Evolutionary conservation across 2,888 invertebrate genomes (phyloP), one percentile per base, ranked within the genome.

Genomic region (Pherbina coryleti): DNA sequence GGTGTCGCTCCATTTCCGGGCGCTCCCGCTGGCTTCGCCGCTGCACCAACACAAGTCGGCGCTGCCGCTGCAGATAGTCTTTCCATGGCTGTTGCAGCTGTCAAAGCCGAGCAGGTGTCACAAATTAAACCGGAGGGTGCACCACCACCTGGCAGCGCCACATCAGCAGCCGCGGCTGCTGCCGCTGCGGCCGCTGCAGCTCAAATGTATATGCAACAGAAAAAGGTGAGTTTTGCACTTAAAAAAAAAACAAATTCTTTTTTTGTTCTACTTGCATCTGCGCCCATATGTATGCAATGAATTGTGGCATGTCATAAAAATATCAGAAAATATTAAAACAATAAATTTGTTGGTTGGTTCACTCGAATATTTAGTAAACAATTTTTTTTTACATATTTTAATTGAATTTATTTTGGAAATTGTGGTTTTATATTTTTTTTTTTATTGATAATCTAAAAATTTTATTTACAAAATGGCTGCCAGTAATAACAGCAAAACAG

Each of bases 1-100:
- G 88, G 89, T 81, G 89, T 89, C 82, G 86, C 87, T 84, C 89
- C 89, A 77, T 90, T 86, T 83, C 88, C 88, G 70, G 88, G 89
- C 83, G 87, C 89, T 80, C 89, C 90, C 76, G 83, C 88, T 83
- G 89, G 89, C 85, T 90, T 86, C 85, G 89, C 89, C 78, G 86
- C 89, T 78, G 86, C 87, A 78, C 85, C 88, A 76, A 84, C 84
- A 62, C 87, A 86, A 81, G 87, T 88, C 72, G 88, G 87, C 76
- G 85, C 86, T 79, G 85, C 85, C 64, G 84, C 85, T 44, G 88
- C 89, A 60, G 89, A 90, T 77, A 87, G 88, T 79, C 83, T 90
- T 77, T 87, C 89, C 76, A 85, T 89, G 84, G 86, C 88, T 75
- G 86, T 87, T 76, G 85, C 86, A 55, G 86, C 88, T 64, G 87